phyloP scores from a whole-genome alignment of 2,113 vertebrate species.

The Phasianus colchicus region DNA sequence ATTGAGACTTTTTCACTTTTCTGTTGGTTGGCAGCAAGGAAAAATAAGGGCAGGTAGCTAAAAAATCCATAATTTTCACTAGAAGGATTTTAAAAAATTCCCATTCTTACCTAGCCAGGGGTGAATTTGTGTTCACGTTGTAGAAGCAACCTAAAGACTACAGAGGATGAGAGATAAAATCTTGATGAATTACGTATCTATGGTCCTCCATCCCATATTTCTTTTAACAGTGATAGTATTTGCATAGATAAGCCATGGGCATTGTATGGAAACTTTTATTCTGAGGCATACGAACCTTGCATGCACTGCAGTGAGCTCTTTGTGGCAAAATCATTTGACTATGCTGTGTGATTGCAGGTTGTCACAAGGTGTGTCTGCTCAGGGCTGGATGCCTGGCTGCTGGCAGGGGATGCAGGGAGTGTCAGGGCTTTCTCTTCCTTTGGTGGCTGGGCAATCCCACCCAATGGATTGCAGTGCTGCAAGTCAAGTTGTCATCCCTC shows the following conservation, averaged over 20 bases:
- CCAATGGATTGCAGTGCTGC: not conserved
- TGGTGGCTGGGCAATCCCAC: not conserved
- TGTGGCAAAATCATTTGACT: not conserved
- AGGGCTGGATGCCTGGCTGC: not conserved
- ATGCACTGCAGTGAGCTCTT: not conserved
- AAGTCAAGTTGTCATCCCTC: not conserved
- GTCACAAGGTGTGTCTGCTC: not conserved
- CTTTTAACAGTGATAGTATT: not conserved
- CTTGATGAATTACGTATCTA: not conserved
- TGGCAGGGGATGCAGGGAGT: not conserved
- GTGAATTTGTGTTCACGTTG: not conserved
- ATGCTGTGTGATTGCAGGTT: not conserved
- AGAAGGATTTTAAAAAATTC: not conserved
- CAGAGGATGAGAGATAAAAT: not conserved
- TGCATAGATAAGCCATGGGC: not conserved
- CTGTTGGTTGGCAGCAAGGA: not conserved
- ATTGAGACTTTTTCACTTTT: not conserved
- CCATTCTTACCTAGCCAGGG: not conserved
- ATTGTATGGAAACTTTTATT: not conserved
- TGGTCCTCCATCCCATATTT: not conserved
- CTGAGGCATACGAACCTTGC: not conserved
- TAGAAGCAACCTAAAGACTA: not conserved
- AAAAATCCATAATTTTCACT: not conserved
- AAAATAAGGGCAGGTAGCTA: fast-evolving
- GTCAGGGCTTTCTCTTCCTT: not conserved